phyloP scores from a whole-genome alignment of 2,888 invertebrate species.

The Tridacna gigas region DNA sequence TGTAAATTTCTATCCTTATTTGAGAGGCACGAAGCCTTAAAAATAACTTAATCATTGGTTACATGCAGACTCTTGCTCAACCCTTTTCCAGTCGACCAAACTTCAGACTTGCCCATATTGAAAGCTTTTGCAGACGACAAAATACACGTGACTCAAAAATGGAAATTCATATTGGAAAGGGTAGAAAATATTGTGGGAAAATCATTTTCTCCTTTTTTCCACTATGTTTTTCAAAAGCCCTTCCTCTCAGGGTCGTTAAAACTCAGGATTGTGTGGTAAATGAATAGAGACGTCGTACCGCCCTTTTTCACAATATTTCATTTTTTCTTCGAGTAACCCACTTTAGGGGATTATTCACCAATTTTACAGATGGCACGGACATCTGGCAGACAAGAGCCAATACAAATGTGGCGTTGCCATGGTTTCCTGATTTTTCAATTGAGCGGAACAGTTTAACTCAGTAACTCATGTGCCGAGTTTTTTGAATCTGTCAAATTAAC shows the following conservation, averaged over 20 bases:
- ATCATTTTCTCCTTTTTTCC: too few relatives aligned
- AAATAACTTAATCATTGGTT: not conserved
- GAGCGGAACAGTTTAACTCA: not conserved
- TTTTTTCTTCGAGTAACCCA: too few relatives aligned
- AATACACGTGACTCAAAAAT: too few relatives aligned
- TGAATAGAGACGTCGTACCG: not conserved
- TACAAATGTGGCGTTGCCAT: conserved; percentile 16
- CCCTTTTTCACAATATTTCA: not conserved
- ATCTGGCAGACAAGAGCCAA: conserved; percentile 7
- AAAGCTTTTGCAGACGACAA: too few relatives aligned
- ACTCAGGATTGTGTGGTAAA: too few relatives aligned
- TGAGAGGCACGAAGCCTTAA: not conserved
- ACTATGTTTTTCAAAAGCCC: too few relatives aligned
- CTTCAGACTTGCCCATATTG: too few relatives aligned
- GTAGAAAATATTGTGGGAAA: too few relatives aligned
- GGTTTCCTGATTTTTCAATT: conserved; percentile 4
- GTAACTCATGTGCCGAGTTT: not conserved
- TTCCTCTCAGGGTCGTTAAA: too few relatives aligned
- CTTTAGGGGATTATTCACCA: not conserved
- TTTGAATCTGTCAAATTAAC: not conserved
- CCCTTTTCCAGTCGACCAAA: too few relatives aligned
- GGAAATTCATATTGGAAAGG: too few relatives aligned
- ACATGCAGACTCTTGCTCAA: not conserved
- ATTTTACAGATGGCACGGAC: conserved; percentile 8
- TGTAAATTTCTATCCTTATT: not conserved